Conservation (phyloP, 2,113 vertebrate genomes). For the Puma concolor region DNA sequence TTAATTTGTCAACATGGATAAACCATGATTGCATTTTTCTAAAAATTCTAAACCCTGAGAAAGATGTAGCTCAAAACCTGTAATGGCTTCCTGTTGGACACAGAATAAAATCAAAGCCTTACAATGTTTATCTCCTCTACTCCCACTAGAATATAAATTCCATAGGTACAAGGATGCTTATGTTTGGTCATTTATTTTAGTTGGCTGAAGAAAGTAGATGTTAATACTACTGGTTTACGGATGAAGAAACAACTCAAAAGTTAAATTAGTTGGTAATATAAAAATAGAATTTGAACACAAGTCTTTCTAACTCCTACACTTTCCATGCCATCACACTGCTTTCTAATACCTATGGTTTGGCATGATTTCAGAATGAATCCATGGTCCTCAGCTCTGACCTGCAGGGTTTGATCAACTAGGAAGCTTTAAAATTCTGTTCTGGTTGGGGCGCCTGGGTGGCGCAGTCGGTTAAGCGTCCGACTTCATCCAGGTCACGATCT, state of each 20-base stretch:
- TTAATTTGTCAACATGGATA: neutral
- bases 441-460: no score
- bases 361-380: neutral
- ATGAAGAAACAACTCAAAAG: neutral
- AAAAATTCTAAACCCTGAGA: neutral
- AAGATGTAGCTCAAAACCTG: neutral
- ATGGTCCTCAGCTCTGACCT: neutral
- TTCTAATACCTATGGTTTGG: neutral
- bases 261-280: neutral
- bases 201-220: neutral
- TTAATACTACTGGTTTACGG: neutral
- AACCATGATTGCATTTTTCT: neutral
- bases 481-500: no score
- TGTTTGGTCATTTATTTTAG: neutral
- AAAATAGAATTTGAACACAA: neutral
- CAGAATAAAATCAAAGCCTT: neutral
- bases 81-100: neutral
- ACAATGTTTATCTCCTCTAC: neutral
- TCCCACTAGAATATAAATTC: neutral
- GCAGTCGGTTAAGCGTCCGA: no score
- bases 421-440: neutral
- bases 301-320: neutral
- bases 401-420: neutral
- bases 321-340: neutral
- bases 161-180: neutral